A percentile compares a stretch with the other conserved stretches of the same genome.
phyloP scores from a whole-genome alignment of 2,888 invertebrate species.

The Tipula unca region DNA sequence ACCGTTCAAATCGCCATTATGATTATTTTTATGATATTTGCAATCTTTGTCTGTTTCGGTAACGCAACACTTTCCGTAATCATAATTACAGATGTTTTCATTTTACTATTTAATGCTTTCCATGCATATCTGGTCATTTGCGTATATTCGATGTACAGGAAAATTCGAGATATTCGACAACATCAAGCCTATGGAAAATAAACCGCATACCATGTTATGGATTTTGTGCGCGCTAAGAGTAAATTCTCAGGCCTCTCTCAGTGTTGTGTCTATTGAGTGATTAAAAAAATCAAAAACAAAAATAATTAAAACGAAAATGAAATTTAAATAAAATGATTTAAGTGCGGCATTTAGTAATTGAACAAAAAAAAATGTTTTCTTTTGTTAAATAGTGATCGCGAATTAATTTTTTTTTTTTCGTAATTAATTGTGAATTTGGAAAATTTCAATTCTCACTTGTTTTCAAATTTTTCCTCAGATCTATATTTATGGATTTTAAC shows the following conservation, averaged over 20 bases:
- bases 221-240: not conserved
- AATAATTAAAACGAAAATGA: not conserved
- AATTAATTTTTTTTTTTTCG: not conserved
- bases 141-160: not conserved
- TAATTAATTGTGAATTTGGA: not conserved
- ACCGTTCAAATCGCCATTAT: not conserved
- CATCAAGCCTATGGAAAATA: not conserved
- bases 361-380: not conserved
- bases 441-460: not conserved
- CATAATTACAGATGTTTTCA: not conserved
- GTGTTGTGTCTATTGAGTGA: not conserved
- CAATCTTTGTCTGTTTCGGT: not conserved
- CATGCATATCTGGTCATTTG: not conserved
- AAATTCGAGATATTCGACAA: not conserved
- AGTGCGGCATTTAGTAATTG: not conserved
- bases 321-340: constrained; percentile 3
- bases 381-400: not conserved
- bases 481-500: not conserved
- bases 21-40: not conserved
- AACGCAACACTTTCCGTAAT: not conserved
- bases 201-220: not conserved
- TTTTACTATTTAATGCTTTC: not conserved
- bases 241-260: not conserved
- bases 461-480: not conserved
- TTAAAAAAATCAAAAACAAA: not conserved